Conservation (phyloP, 2,797 vertebrate species). For the Brachyalestes nurse region DNA sequence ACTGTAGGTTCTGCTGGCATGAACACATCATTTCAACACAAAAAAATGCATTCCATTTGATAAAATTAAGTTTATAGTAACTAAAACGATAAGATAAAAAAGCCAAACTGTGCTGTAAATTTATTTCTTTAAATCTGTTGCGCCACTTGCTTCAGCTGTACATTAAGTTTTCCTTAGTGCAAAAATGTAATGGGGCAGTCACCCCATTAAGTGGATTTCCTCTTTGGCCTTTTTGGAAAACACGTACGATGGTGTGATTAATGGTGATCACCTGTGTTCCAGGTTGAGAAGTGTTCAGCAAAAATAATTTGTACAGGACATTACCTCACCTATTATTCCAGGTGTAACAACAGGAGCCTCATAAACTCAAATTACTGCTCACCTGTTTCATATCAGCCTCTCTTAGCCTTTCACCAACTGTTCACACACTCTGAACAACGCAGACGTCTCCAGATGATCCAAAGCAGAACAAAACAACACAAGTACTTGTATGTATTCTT, state of each 20-base stretch:
- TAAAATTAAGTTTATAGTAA: background rate
- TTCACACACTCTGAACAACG: background rate
- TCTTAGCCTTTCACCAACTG: background rate
- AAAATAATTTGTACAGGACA: constrained; percentile 34
- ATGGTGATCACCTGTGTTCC: constrained; percentile 15
- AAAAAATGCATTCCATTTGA: background rate
- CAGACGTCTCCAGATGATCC: background rate
- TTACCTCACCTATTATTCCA: constrained; percentile 45
- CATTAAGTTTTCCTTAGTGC: background rate
- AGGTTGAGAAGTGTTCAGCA: background rate
- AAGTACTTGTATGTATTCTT: constrained; percentile 1
- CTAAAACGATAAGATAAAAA: background rate
- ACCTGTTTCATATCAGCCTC: constrained; percentile 27
- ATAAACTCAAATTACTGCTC: constrained; percentile 32
- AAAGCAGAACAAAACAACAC: background rate
- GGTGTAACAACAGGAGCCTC: constrained; percentile 39
- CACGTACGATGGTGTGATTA: constrained; percentile 10
- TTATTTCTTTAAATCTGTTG: background rate
- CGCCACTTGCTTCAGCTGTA: background rate
- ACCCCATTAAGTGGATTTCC: background rate
- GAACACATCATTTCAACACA: background rate
- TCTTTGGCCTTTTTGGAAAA: constrained; percentile 14
- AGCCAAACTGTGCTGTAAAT: background rate
- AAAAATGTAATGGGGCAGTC: background rate
- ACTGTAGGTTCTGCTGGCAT: background rate